Conservation (phyloP, 1,140 invertebrate species). For the Papilio polyxenes region DNA sequence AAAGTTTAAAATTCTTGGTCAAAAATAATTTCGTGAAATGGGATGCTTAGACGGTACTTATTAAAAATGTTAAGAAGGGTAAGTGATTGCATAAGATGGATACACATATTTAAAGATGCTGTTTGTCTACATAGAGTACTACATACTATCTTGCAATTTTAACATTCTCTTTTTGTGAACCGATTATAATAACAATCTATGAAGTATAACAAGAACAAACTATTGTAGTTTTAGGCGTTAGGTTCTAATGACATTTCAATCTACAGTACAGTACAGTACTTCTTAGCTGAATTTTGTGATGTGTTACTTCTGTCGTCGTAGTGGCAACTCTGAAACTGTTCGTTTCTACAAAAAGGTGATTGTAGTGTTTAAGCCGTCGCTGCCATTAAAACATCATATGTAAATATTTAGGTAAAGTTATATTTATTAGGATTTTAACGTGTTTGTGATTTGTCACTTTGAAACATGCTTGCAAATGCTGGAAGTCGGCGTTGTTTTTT, state of each 20-base stretch:
- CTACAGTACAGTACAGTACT: not conserved
- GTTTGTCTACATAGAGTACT: no score
- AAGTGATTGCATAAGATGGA: slow-evolving; percentile 14
- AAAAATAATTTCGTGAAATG: not conserved
- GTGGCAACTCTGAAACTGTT: not conserved
- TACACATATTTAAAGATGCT: no score
- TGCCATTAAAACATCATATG: slow-evolving; percentile 61
- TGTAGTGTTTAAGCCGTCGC: slow-evolving; percentile 62
- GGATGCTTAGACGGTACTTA: slow-evolving; percentile 29
- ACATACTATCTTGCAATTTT: not conserved
- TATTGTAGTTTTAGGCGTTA: slow-evolving; percentile 16
- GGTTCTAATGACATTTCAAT: not conserved
- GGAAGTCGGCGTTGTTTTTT: slow-evolving; percentile 63
- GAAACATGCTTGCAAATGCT: slow-evolving; percentile 63
- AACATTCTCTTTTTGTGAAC: not conserved
- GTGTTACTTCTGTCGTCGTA: not conserved
- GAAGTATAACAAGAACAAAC: slow-evolving; percentile 25
- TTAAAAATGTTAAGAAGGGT: slow-evolving; percentile 16
- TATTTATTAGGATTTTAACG: slow-evolving; percentile 60
- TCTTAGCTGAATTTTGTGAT: not conserved
- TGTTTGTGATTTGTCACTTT: slow-evolving; percentile 66
- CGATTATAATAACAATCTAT: not conserved
- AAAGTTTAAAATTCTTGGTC: slow-evolving; percentile 29
- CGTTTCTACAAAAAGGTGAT: slow-evolving; percentile 44
- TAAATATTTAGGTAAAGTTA: slow-evolving; percentile 67